Evolutionary conservation across 1,140 invertebrate genomes (phyloP).

Genomic region (Gryllus bimaculatus): DNA sequence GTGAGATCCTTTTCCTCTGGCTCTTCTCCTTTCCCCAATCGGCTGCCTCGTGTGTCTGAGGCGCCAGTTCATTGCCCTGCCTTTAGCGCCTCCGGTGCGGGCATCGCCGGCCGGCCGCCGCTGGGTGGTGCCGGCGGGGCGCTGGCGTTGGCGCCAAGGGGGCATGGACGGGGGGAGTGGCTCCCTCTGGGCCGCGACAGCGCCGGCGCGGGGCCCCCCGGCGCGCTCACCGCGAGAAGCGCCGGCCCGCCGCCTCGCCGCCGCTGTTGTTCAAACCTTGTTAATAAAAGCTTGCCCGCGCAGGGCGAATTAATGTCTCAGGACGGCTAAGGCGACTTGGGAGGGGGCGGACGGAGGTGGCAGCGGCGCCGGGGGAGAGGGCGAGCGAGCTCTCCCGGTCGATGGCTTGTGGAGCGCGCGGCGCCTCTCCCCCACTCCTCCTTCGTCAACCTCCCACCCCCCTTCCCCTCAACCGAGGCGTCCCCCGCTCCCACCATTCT

Average conservation of each 20-base stretch:
- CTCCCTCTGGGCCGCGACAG: too few relatives aligned
- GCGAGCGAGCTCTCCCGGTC: not conserved
- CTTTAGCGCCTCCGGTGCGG: not conserved
- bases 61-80: too few relatives aligned
- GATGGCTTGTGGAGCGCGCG: not conserved
- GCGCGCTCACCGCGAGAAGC: too few relatives aligned
- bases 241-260: not conserved
- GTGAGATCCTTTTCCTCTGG: not conserved
- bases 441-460: not conserved
- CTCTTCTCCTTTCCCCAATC: not conserved
- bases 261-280: conserved; percentile 3
- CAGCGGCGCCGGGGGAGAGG: not conserved
- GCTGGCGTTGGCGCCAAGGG: too few relatives aligned
- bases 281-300: not conserved
- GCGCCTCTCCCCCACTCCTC: not conserved
- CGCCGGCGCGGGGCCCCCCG: too few relatives aligned
- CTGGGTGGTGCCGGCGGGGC: too few relatives aligned
- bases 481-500: not conserved
- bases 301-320: not conserved
- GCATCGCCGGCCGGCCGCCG: too few relatives aligned
- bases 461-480: not conserved
- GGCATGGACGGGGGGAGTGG: too few relatives aligned
- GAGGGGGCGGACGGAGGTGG: not conserved
- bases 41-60: too few relatives aligned
- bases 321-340: not conserved